Conservation (phyloP, 2,797 vertebrate species). For the Coreius guichenoti region DNA sequence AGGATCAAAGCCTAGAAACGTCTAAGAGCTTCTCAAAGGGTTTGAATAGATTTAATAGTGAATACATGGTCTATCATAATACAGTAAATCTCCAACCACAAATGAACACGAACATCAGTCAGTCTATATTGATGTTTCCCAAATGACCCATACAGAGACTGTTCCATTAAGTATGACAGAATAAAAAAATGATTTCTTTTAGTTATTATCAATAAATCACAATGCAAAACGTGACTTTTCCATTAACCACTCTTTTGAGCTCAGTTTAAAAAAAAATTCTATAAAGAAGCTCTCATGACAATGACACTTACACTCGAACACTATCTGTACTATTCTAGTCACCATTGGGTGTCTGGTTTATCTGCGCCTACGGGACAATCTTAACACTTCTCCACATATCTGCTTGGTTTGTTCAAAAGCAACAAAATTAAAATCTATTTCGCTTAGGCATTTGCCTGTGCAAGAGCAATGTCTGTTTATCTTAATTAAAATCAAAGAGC, state of each 20-base stretch:
- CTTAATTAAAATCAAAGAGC: constrained; percentile 93
- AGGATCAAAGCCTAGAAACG: neutral
- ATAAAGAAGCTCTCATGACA: constrained; percentile 3
- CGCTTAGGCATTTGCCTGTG: constrained; percentile 54
- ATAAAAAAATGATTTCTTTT: neutral
- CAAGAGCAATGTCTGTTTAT: constrained; percentile 74
- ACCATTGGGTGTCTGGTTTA: constrained; percentile 61
- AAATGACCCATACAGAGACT: constrained; percentile 20
- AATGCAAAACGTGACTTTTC: neutral
- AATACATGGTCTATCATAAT: constrained; percentile 6
- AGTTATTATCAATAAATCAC: constrained; percentile 22
- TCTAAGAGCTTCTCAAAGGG: neutral
- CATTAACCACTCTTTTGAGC: constrained; percentile 6
- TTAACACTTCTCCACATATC: constrained; percentile 54
- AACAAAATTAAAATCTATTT: constrained; percentile 36
- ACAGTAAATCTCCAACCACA: constrained; percentile 28
- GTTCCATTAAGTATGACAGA: constrained; percentile 26
- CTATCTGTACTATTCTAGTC: constrained; percentile 65
- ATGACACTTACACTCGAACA: constrained; percentile 52
- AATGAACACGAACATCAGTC: constrained; percentile 43
- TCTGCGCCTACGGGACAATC: constrained; percentile 65
- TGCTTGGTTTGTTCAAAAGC: constrained; percentile 39
- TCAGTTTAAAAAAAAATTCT: neutral
- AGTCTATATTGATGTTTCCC: constrained; percentile 50
- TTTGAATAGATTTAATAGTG: constrained; percentile 6